Evolutionary conservation across 2,888 invertebrate genomes (phyloP), one percentile per base, ranked within the genome.

Genomic region (Clitarchus hookeri): DNA sequence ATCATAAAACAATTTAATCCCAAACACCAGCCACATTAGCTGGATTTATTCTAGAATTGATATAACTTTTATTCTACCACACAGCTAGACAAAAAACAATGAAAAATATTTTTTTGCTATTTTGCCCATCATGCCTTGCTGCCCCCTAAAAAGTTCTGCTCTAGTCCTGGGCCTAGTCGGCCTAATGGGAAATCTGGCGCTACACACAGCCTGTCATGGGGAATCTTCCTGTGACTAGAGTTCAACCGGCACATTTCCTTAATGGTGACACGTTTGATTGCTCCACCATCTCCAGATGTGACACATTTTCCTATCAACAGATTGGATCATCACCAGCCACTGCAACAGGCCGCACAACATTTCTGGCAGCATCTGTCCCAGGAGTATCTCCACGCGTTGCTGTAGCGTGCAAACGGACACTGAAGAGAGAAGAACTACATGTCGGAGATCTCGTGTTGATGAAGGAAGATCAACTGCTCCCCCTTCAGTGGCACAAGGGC

Each of bases 191-290:
- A n/a, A n/a, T n/a, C n/a, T n/a, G n/a, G n/a, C n/a, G n/a, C n/a
- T n/a, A n/a, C 23, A 44, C 16, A 26, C 26, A 25, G n/a, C 84
- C 65, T 25, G 13, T 65, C 13, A 84, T 84, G 84, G 77, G 77
- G 23, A 77, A 84, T 23, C 26, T 84, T 13, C 84, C 84, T 23
- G 44, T 12, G 12, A 16, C 25, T 23, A 26, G 84, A 26, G 84
- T 84, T 16, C 27, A 25, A n/a, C 65, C 65, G 8, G n/a, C 23
- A 11, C 8, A 65, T 65, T 65, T 12, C 23, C 23, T 65, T 3
- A 6, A 11, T 23, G n/a, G 8, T 8, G 23, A 36, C 36, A 36
- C n/a, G 36, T 36, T 36, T 36, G 36, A 36, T 36, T 36, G 4
- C 65, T 23, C 65, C 23, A 65, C 65, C 65, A 65, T 65, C 2